A percentile compares a stretch with the other conserved stretches of the same genome.
Evolutionary conservation across 2,113 vertebrate species (phyloP).

Genomic region (Cyanoramphus novaezelandiae): DNA sequence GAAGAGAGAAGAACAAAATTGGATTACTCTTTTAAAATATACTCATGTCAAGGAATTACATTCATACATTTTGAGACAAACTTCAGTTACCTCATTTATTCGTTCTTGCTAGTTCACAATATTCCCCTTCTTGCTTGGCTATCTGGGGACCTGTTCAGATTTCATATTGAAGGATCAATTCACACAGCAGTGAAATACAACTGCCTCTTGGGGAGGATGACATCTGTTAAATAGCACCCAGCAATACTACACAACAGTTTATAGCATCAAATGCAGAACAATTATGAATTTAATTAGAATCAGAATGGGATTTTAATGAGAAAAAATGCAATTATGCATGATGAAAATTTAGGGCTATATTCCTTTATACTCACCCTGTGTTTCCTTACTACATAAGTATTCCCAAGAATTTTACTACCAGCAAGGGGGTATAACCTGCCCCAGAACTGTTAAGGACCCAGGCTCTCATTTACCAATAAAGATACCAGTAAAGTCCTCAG

Average conservation of each 20-base stretch:
- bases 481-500: neutral
- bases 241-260: slow-evolving; percentile 45
- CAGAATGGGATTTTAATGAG: slow-evolving; percentile 61
- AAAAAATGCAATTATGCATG: slow-evolving; percentile 51
- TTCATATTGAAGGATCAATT: slow-evolving; percentile 52
- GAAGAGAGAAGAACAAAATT: neutral
- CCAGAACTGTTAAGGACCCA: neutral
- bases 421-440: neutral
- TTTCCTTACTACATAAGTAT: neutral
- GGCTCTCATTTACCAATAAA: neutral
- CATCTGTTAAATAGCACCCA: slow-evolving; percentile 52
- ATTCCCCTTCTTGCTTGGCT: neutral
- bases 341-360: slow-evolving; percentile 30
- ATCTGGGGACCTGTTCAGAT: slow-evolving; percentile 44
- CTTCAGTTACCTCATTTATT: slow-evolving; percentile 32
- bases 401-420: slow-evolving; percentile 15
- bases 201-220: slow-evolving; percentile 8
- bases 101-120: neutral
- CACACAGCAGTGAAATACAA: slow-evolving; percentile 49
- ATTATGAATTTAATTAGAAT: slow-evolving; percentile 69
- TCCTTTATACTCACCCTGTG: neutral
- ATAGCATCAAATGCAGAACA: slow-evolving; percentile 51
- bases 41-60: neutral
- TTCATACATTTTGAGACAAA: neutral
- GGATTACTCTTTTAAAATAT: neutral